Percentiles rank a stretch among this genome's conserved stretches.
These are phyloP conservation scores for Chelidonichthys spinosus DNA, from an alignment of 2,797 vertebrate genomes.

Conservation along the genomic window DNA sequence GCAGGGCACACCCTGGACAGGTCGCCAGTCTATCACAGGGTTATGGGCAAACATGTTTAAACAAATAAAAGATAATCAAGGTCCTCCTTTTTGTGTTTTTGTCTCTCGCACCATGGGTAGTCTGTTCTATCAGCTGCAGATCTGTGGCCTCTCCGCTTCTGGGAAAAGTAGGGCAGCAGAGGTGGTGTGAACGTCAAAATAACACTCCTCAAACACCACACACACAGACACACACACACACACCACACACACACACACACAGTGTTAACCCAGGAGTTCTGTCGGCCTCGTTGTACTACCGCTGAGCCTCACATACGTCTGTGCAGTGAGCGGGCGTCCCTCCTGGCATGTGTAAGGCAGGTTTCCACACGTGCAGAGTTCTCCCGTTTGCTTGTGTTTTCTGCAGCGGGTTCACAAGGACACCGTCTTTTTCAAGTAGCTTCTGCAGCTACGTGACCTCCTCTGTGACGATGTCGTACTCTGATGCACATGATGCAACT, in stretches of 20 bases:
- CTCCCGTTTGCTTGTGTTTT: slow-evolving; percentile 10
- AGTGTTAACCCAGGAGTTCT: slow-evolving; percentile 29
- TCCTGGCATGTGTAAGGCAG: slow-evolving; percentile 66
- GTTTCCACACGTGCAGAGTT: slow-evolving; percentile 72
- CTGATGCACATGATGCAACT: background rate
- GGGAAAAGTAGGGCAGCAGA: slow-evolving; percentile 27
- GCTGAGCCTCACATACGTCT: slow-evolving; percentile 6
- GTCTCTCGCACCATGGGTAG: slow-evolving; percentile 15
- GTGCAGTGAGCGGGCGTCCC: slow-evolving; percentile 24
- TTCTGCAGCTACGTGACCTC: background rate
- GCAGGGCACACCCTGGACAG: too few relatives aligned
- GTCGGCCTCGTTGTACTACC: slow-evolving; percentile 32
- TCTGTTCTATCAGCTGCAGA: slow-evolving; percentile 11
- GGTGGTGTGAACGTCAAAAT: slow-evolving; percentile 26
- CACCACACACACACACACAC: slow-evolving; percentile 4
- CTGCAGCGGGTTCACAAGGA: slow-evolving; percentile 20
- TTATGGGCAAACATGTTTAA: background rate
- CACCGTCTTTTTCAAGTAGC: background rate
- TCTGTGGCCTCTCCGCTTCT: slow-evolving; percentile 29
- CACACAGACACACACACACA: slow-evolving; percentile 8
- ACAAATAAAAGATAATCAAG: background rate
- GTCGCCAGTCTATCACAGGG: too few relatives aligned
- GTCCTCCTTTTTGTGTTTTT: slow-evolving; percentile 8
- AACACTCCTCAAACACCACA: slow-evolving; percentile 22
- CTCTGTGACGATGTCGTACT: background rate